Evolutionary conservation across 2,888 invertebrate species (phyloP), one percentile per base, ranked within the genome.

Genomic region (Halictus quadricinctus): DNA sequence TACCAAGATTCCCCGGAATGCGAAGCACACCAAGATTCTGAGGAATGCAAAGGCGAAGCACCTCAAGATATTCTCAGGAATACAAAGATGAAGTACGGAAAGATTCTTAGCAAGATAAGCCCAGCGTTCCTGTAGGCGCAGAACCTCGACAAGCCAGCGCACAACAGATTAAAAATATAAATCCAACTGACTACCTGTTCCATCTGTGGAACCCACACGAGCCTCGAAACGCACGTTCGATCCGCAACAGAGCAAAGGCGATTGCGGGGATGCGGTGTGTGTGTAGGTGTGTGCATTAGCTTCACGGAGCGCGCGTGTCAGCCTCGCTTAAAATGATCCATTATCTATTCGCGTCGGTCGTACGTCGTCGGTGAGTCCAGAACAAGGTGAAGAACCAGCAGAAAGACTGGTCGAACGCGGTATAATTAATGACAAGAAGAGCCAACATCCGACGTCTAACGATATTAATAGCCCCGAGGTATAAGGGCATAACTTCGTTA

Each of bases 391-490:
- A 79, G 80, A 79, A 79, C 79, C 46, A 77, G 73, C 41, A 58
- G 78, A 78, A 85, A 78, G 79, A 83, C 83, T 73, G 72, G 84
- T 81, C 79, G 83, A 84, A 82, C 81, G 81, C 69, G 80, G 84
- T 80, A 83, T 89, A 89, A 89, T 89, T 89, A 88, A 89, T 89
- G 89, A 82, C 84, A 83, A 86, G 80, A 86, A 79, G 80, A 84
- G 82, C 78, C 84, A 83, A 86, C 81, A 77, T 76, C 73, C 84
- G 80, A 81, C 81, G 79, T 78, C 72, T 76, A 83, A 73, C 72
- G 81, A 83, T 87, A 86, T 86, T 83, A 87, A 87, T 86, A 79
- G 86, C 81, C 54, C 25, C 13, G 54, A 79, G 86, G 85, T 80
- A 81, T 83, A 85, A 78, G 77, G 80, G 76, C 78, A 70, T 79